Evolutionary conservation across 2,888 invertebrate genomes (phyloP), one percentile per base, ranked within the genome.

Genomic region (Anarsia innoxiella): DNA sequence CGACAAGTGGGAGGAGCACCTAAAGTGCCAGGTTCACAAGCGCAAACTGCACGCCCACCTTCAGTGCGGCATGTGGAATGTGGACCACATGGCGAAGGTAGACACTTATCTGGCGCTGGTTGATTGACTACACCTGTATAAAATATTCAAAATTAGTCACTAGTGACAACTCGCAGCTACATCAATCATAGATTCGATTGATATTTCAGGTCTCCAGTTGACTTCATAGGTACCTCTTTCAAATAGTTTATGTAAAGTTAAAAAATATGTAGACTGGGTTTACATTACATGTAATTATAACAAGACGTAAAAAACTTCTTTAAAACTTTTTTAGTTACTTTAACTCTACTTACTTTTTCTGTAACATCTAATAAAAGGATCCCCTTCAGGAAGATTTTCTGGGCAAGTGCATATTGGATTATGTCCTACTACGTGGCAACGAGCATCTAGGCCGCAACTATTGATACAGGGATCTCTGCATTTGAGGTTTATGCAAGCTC

Each of bases 1-100:
- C 93, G 87, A 54, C 93, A 93, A 42, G 90, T 86, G 0, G 92
- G 93, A n/a, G 93, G 92, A 0, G 91, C 90, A 2, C 93, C 93
- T n/a, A 91, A 83, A 79, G 91, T 92, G 19, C 90, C 91, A 3
- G 88, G 80, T 40, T 91, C 82, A 55, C 93, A 94, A 0, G 90
- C 88, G 61, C 94, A 94, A 0, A 91, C 89, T 0, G 92, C 89
- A 40, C 90, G 87, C 6, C 88, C 87, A 30, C 84, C 83, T 44
- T 90, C 89, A 16, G 86, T 84, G 44, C 86, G 86, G 51, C 92
- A 92, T 2, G 84, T 69, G 1, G 91, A 89, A 56, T 90, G 87
- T 11, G 88, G 86, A 13, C 91, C 92, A 58, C 91, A 92, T 0
- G 93, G 93, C 1, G 90, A 87, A 9, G 89, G 89, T 12, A 88